A percentile compares a stretch with the other conserved stretches of the same genome.
phyloP scores from a whole-genome alignment of 2,888 invertebrate genomes.

The Seira sanloemensis region DNA sequence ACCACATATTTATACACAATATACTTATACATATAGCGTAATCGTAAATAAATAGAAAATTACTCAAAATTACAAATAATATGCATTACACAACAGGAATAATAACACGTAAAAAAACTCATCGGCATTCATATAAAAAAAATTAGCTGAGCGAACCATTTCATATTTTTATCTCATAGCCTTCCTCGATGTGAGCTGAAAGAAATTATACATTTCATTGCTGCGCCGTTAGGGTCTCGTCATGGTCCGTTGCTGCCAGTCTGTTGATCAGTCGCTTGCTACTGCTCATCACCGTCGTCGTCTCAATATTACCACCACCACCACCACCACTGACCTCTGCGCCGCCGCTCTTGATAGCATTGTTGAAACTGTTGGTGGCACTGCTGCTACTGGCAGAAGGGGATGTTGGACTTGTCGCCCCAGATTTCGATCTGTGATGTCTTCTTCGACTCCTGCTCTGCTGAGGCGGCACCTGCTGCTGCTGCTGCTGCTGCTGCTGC shows the following conservation, averaged over 20 bases:
- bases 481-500: conserved; percentile 1
- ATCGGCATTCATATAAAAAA: background rate
- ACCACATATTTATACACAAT: background rate
- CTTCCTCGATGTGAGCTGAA: conserved; percentile 36
- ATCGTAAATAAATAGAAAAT: background rate
- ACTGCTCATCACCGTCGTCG: conserved; percentile 56
- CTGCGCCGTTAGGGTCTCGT: conserved; percentile 31
- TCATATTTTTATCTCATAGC: conserved; percentile 50
- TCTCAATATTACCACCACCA: conserved; percentile 37
- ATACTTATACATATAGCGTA: background rate
- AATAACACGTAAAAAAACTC: background rate
- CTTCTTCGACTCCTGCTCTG: conserved; percentile 39
- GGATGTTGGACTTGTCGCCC: conserved; percentile 34
- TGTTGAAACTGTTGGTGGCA: conserved; percentile 7
- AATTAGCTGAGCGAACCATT: conserved; percentile 28
- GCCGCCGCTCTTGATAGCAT: conserved; percentile 1
- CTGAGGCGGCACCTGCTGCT: background rate
- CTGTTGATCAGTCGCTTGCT: conserved; percentile 61
- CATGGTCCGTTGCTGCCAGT: conserved; percentile 56
- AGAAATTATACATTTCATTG: conserved; percentile 13
- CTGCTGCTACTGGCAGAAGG: conserved; percentile 30
- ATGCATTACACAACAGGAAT: background rate
- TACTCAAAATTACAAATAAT: background rate
- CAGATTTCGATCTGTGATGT: conserved; percentile 45
- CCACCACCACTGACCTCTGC: too few relatives aligned